These are phyloP conservation scores for Ditula angustiorana DNA, from an alignment of 2,888 invertebrate species.

Conservation along the genomic window DNA sequence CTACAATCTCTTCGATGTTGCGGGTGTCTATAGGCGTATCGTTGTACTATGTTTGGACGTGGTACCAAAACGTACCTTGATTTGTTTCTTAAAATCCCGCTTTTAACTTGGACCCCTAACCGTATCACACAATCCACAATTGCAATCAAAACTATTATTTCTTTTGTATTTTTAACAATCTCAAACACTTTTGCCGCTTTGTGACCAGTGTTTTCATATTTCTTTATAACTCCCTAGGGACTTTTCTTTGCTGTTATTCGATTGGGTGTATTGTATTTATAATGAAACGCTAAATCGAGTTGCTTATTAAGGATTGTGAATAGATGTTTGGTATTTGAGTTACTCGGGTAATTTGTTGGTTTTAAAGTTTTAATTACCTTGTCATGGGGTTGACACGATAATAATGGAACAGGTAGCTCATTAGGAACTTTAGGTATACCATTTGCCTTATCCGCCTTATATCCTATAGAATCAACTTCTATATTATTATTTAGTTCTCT, in stretches of 20 bases:
- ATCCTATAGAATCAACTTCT: too few relatives aligned
- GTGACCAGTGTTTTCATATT: slow-evolving; percentile 21
- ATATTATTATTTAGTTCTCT: too few relatives aligned
- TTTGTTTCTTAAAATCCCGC: slow-evolving; percentile 7
- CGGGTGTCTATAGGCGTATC: too few relatives aligned
- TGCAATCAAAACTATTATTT: slow-evolving; percentile 63
- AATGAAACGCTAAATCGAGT: background rate
- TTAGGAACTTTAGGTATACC: too few relatives aligned
- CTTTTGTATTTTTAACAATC: slow-evolving; percentile 57
- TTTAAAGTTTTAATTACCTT: background rate
- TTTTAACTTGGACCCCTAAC: slow-evolving; percentile 41
- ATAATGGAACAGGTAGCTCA: background rate
- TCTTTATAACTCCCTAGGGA: slow-evolving; percentile 6
- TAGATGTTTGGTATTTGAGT: background rate
- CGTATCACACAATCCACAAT: slow-evolving; percentile 62
- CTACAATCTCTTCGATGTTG: too few relatives aligned
- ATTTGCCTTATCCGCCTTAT: too few relatives aligned
- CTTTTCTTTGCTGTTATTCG: background rate
- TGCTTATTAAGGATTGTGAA: background rate
- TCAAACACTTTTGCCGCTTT: slow-evolving; percentile 30
- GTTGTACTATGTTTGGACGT: too few relatives aligned
- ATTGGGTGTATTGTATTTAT: slow-evolving; percentile 25
- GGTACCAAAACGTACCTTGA: too few relatives aligned
- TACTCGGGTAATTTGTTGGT: slow-evolving; percentile 1
- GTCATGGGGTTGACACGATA: background rate